Evolutionary conservation across 2,113 vertebrate genomes (phyloP), one percentile per base, ranked within the genome.

Genomic region (Myotis davidii): DNA sequence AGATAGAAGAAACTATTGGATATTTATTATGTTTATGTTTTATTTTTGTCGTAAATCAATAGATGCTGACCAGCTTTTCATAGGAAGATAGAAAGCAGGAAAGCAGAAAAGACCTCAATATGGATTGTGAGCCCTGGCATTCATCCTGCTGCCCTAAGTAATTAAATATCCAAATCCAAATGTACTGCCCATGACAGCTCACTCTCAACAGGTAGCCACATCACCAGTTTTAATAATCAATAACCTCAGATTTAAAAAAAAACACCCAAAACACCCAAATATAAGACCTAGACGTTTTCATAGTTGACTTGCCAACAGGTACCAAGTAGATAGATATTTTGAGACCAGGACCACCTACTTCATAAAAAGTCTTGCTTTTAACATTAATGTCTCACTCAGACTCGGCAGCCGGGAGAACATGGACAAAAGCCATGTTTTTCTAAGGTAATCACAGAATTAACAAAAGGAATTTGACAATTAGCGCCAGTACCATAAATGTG

Each of bases 281-380:
- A 84, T 54, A 91, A 50, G 8, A 50, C 18, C 8, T 69, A 10
- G 32, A 42, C 16, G 0, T 85, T 73, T 61, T 67, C 37, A 61
- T 3, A 54, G 59, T 6, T 23, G 34, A 37, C 64, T 85, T 74
- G 32, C 17, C n/a, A 86, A 18, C 20, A 87, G 59, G 4, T 37
- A 45, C 23, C 23, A 48, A 52, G 6, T 50, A 48, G 39, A 27
- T 11, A 16, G 2, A 10, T 42, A 59, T 34, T 21, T 59, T 88
- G 59, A 77, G 74, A 74, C 18, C 5, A 74, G 17, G 25, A 45
- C 18, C 11, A 61, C 9, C 5, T 39, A 17, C 20, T 73, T 52
- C 54, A 91, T 27, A n/a, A 76, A 48, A 90, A 88, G 10, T 23
- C 25, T 79, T 45, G 18, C 23, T 92, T 95, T 88, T 79, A 76